A percentile compares a stretch with the other conserved stretches of the same genome.
Conservation (phyloP, 2,888 invertebrate species). For the Eledone cirrhosa region DNA sequence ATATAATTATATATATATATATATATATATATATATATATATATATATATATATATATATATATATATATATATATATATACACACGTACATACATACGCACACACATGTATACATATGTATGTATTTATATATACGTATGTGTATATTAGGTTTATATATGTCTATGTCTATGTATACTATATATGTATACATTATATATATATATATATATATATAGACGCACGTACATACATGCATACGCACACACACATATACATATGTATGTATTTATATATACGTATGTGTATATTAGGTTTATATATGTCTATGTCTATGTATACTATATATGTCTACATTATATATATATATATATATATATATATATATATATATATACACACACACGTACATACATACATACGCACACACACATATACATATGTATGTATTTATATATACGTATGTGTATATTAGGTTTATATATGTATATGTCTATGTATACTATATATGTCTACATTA, state of each 20-base stretch:
- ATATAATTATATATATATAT: conserved; percentile 15
- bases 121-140: no score
- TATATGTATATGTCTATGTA: no score
- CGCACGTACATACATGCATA: conserved; percentile 3
- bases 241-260: conserved; percentile 4
- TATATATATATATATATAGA: neutral
- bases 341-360: conserved; percentile 21
- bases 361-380: neutral
- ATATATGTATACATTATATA: neutral
- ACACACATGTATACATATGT: no score
- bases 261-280: neutral
- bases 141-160: neutral
- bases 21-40: conserved; percentile 3
- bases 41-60: neutral
- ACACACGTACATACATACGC: no score
- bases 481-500: no score
- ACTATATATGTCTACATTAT: neutral
- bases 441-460: no score
- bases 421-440: no score
- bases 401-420: no score
- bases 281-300: neutral
- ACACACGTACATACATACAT: neutral
- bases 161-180: neutral
- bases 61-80: neutral
- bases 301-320: neutral